Base-by-base conservation (phyloP, 1,140 invertebrate species). In the Diabrotica undecimpunctata region DNA sequence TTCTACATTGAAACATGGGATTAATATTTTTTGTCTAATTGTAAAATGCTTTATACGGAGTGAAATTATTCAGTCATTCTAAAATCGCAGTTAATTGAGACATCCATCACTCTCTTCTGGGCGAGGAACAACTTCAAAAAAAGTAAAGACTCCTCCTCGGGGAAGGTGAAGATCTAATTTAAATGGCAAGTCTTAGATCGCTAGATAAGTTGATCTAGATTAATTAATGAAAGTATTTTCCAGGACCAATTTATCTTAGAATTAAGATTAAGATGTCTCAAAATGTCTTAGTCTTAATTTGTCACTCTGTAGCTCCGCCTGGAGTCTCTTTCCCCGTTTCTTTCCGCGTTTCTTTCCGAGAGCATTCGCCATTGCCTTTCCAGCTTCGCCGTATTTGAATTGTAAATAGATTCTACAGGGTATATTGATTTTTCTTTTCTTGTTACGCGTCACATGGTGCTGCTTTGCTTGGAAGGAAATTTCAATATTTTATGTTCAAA, bases 191-290 rank as follows among this genome's bases (percentile, higher is more conserved):
- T 72, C 69, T 71, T 69, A 71, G 67, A 70, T 62, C 55, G 58
- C 68, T 58, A 64, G 73, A 73, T 73, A 71, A 71, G 66, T 76
- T 78, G 77, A 78, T 77, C 77, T 76, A 78, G 77, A 78, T 78
- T 78, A 78, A 78, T 78, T 78, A 78, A 78, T 78, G 74, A 75
- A 78, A 78, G 77, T 77, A 78, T 78, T 77, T 72, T 77, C 74
- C 65, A 67, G 66, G 69, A 74, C 74, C 75, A 78, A 78, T 78
- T 78, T 78, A 78, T 78, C 77, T 78, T 76, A 74, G 76, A 78
- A 76, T 78, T 77, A 77, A 78, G 76, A 78, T 76, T 78, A 76
- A 75, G 76, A 75, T 69, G 75, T 74, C 72, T 72, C 72, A 71
- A 76, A 72, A 73, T 67, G 72, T 74, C 72, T 72, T 66, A 73